phyloP scores from a whole-genome alignment of 2,113 vertebrate species.

The Aegotheles bennettii region DNA sequence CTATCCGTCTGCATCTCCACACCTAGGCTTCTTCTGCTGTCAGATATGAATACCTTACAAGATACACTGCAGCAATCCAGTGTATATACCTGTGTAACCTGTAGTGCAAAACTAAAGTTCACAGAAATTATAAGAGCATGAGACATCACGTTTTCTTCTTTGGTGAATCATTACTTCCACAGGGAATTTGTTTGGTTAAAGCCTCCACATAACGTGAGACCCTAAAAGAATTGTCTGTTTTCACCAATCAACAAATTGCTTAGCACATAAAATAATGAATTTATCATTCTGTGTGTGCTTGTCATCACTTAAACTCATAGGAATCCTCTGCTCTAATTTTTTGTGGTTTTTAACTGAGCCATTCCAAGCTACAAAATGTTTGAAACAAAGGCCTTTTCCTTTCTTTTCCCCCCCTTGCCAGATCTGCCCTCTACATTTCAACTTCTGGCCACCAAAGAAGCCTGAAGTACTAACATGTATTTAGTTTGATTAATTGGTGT shows the following conservation, averaged over 20 bases:
- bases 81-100: neutral
- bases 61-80: neutral
- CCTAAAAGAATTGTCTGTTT: neutral
- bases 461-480: neutral
- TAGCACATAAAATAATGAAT: neutral
- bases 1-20: rapidly evolving
- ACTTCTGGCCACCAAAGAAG: neutral
- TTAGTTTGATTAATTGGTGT: neutral
- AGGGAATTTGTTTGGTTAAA: neutral
- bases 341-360: neutral
- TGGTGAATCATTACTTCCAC: neutral
- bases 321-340: neutral
- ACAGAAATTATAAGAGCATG: neutral
- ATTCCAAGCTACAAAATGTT: neutral
- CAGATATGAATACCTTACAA: neutral
- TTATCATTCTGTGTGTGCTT: neutral
- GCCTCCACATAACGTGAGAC: neutral
- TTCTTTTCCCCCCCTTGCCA: neutral
- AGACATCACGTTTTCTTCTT: neutral
- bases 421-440: neutral
- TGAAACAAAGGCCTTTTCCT: neutral
- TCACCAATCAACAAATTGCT: neutral
- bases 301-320: neutral
- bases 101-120: neutral
- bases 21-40: rapidly evolving